phyloP scores from a whole-genome alignment of 2,797 vertebrate genomes.

The Catostomus latipinnis region DNA sequence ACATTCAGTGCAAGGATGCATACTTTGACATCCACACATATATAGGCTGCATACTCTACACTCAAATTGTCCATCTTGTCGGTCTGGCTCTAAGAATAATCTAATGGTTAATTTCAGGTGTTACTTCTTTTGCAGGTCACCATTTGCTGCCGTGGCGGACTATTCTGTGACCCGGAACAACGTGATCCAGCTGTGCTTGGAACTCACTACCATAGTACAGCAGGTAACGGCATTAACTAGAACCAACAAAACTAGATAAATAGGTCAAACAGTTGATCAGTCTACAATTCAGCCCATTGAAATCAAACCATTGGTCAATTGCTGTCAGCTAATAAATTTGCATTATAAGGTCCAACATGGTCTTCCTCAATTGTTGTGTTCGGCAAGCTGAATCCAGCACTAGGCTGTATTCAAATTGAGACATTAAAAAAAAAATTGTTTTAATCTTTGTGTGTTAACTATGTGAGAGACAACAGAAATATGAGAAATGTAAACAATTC shows the following conservation, averaged over 20 bases:
- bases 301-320: neutral
- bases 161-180: conserved; percentile 99
- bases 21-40: neutral
- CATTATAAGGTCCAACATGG: too few relatives aligned
- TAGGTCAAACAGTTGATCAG: neutral
- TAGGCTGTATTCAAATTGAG: too few relatives aligned
- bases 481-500: conserved; percentile 4
- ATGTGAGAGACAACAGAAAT: neutral
- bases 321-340: too few relatives aligned
- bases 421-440: too few relatives aligned
- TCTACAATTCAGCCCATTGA: neutral
- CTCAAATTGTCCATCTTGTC: conserved; percentile 8
- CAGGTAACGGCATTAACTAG: conserved; percentile 77
- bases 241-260: neutral
- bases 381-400: too few relatives aligned
- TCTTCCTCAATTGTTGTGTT: too few relatives aligned
- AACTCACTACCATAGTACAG: conserved; percentile 98
- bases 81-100: conserved; percentile 72
- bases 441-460: neutral
- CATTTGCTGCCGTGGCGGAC: conserved; percentile 97
- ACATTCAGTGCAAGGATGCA: neutral
- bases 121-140: conserved; percentile 90
- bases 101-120: conserved; percentile 85
- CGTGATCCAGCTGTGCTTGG: conserved; percentile 97
- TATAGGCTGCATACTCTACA: neutral